phyloP scores from a whole-genome alignment of 2,113 vertebrate genomes.

The Ondatra zibethicus region DNA sequence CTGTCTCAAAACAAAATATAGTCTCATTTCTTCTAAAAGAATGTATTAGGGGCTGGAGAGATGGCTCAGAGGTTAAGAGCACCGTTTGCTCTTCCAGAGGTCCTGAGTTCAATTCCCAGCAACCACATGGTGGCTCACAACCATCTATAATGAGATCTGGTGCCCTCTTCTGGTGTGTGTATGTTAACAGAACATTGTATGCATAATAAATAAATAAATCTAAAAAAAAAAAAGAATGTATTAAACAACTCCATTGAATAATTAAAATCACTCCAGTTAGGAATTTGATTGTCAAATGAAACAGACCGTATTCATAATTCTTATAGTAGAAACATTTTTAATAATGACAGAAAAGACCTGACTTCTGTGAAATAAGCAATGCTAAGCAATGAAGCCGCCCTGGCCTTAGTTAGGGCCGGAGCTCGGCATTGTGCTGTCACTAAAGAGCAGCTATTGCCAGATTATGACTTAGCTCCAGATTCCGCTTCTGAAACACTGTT shows the following conservation, averaged over 20 bases:
- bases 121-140: too few relatives aligned
- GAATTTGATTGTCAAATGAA: neutral
- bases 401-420: too few relatives aligned
- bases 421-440: neutral
- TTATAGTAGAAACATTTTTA: slow-evolving; percentile 34
- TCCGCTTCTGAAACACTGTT: slow-evolving; percentile 2
- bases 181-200: too few relatives aligned
- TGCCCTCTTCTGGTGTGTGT: too few relatives aligned
- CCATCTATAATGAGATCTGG: too few relatives aligned
- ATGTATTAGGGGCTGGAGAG: too few relatives aligned
- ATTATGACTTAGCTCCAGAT: neutral
- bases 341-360: neutral
- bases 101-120: too few relatives aligned
- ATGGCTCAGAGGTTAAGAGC: too few relatives aligned
- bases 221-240: too few relatives aligned
- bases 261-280: neutral
- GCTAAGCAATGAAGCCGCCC: neutral
- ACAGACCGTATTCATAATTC: neutral
- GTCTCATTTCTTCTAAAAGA: slow-evolving; percentile 32
- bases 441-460: neutral
- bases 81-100: too few relatives aligned
- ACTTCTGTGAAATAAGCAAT: neutral
- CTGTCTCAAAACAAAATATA: neutral
- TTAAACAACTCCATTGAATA: neutral
- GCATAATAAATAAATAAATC: too few relatives aligned